Conservation (phyloP, 2,797 vertebrate genomes). For the Muscicapa striata region DNA sequence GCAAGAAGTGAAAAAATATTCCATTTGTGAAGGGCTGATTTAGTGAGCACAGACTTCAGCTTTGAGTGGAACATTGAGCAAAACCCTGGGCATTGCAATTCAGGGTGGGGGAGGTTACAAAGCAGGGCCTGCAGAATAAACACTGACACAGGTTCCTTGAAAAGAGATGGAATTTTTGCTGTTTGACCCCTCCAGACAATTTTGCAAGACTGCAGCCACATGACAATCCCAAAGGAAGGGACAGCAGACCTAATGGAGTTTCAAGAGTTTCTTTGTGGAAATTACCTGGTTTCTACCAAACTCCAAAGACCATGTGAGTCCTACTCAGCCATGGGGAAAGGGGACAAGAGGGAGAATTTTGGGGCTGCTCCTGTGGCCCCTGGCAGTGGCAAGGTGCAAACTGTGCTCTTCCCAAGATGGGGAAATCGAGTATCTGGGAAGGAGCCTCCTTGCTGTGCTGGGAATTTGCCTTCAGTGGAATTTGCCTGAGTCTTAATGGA, state of each 20-base stretch:
- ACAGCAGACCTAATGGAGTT: not conserved
- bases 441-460: not conserved
- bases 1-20: slow-evolving; percentile 77
- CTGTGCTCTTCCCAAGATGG: not conserved
- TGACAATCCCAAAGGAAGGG: not conserved
- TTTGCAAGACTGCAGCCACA: not conserved
- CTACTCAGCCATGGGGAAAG: not conserved
- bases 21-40: slow-evolving; percentile 69
- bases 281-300: not conserved
- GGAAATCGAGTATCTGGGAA: not conserved
- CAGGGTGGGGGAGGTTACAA: not conserved
- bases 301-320: rapidly evolving
- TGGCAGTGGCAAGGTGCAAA: not conserved
- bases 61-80: slow-evolving; percentile 43
- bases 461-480: not conserved
- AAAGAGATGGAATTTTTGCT: not conserved
- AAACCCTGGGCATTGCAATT: slow-evolving; percentile 34
- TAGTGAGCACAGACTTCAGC: slow-evolving; percentile 56
- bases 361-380: not conserved
- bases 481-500: not conserved
- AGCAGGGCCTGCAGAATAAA: slow-evolving; percentile 28
- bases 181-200: not conserved
- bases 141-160: not conserved
- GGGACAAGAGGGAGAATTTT: not conserved
- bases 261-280: not conserved